These are phyloP conservation scores for Orchestes rusci DNA, from an alignment of 2,888 invertebrate species.

Conservation along the genomic window DNA sequence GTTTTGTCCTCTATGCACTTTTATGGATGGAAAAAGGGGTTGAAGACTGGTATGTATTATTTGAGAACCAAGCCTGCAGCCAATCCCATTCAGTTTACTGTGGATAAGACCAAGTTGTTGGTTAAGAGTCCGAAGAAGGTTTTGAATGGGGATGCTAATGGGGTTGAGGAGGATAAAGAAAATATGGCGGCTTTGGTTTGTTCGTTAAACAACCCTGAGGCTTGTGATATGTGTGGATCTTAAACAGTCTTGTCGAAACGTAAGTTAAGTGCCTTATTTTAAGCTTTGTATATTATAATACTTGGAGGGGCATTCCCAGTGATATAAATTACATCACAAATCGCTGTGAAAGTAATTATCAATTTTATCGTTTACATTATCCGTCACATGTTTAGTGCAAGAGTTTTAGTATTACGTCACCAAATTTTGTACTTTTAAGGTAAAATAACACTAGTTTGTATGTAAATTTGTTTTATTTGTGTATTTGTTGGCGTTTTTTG, in stretches of 20 bases:
- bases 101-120: constrained; percentile 71
- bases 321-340: no score
- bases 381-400: no score
- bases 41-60: constrained; percentile 99
- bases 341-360: no score
- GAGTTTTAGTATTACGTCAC: no score
- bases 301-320: no score
- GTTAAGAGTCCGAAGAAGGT: constrained; percentile 26
- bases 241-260: constrained; percentile 39
- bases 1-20: constrained; percentile 98
- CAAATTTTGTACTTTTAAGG: no score
- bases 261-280: background rate
- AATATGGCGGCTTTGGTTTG: constrained; percentile 75
- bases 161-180: constrained; percentile 41
- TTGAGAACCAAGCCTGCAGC: constrained; percentile 92
- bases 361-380: no score
- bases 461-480: no score
- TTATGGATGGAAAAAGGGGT: constrained; percentile 91
- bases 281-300: no score
- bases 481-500: no score
- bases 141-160: constrained; percentile 9
- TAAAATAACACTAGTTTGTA: no score
- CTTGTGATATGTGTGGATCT: constrained; percentile 81
- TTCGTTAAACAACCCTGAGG: constrained; percentile 80
- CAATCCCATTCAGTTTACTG: constrained; percentile 95